Evolutionary conservation across 2,888 invertebrate species (phyloP), one percentile per base, ranked within the genome.

Genomic region (Leucoptera coffeella): DNA sequence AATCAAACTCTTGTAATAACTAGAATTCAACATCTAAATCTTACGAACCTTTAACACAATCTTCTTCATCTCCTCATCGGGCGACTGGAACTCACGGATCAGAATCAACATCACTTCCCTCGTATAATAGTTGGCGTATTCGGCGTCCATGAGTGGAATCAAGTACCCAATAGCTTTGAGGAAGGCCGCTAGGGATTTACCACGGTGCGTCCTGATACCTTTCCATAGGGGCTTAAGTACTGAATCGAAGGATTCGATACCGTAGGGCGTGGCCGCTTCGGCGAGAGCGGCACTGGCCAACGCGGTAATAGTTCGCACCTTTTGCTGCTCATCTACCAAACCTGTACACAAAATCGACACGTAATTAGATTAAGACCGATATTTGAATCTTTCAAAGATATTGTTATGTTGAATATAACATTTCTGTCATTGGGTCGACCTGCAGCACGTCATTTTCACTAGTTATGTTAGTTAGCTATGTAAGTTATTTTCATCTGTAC

Each of bases 41-140:
- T 14, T 21, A 17, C 17, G 40, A 48, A 84, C 90, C 77, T 99
- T 99, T 35, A 99, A 74, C 1, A 99, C 99, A 69, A 99, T 99
- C 55, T 99, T 99, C 61, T 99, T 99, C 99, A 99, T 99, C 76
- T 99, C 99, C 59, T 99, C 99, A 57, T 99, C 99, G 1, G 99
- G 99, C 30, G 97, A 97, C 64, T 96, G 96, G 60, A 99, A 99
- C 74, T 99, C 99, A 60, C 99, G 81, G 43, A 99, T 97, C 14
- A 99, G 75, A 57, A 99, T 99, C 15, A 73, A 47, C 95, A 95
- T 95, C 53, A 96, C 99, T 83, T 99, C 99, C 40, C 96, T 79
- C 2, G 99, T 99, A 51, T 99, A 99, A 58, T 99, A 99, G 60
- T 96, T 97, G 1, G 99, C 99, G 48, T 99, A 99, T 61, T 99